phyloP scores from a whole-genome alignment of 2,888 invertebrate genomes.

The Lamellibrachia satsuma region DNA sequence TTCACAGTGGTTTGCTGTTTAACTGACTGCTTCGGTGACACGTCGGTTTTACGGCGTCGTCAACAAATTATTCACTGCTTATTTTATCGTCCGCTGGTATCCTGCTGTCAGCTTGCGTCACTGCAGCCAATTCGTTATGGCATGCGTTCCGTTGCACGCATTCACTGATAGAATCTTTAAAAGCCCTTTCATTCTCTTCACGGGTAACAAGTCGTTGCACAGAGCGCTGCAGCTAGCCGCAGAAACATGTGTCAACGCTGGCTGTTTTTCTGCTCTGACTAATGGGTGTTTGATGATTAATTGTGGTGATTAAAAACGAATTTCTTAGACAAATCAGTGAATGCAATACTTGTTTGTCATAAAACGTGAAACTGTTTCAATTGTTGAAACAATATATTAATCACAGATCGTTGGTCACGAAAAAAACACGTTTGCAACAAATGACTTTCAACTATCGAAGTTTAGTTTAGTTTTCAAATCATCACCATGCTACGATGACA shows the following conservation, averaged over 20 bases:
- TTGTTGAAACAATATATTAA: neutral
- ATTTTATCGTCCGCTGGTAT: neutral
- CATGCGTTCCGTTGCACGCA: neutral
- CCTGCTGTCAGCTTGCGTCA: neutral
- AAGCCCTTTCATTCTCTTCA: neutral
- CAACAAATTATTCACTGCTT: neutral
- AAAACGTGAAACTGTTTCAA: neutral
- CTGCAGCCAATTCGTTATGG: neutral
- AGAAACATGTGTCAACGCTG: neutral
- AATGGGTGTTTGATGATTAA: neutral
- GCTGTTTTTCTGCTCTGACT: neutral
- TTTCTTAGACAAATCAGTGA: neutral
- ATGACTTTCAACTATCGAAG: neutral
- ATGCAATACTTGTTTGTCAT: neutral
- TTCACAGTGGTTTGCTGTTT: neutral
- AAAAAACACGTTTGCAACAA: neutral
- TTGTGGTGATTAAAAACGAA: neutral
- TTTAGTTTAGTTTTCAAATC: neutral
- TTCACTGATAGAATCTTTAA: neutral
- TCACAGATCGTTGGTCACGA: neutral
- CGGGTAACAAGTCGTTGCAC: conserved; percentile 6
- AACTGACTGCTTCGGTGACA: neutral
- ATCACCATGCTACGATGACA: neutral
- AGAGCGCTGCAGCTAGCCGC: neutral
- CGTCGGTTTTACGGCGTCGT: neutral